Base-by-base conservation (phyloP, 2,888 invertebrate genomes). In the Ryuthela nishihirai region DNA sequence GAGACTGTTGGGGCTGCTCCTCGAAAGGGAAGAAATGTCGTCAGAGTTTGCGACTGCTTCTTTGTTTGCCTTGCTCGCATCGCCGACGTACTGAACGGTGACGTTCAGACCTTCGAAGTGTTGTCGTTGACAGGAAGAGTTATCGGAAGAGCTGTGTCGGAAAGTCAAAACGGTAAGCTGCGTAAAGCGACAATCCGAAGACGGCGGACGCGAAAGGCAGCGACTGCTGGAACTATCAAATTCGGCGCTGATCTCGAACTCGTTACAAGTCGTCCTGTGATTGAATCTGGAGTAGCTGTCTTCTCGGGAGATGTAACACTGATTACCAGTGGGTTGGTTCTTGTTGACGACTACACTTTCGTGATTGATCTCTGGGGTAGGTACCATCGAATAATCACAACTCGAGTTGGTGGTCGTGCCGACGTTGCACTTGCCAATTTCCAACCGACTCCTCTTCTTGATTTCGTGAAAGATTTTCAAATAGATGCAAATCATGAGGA, bases 401-500 rank as follows among this genome's bases (percentile, higher is more conserved):
- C 29, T 29, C 12, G 29, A 29, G 12, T 29, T 29, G 7, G 29
- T 29, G 29, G 29, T 12, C 7, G 29, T 29, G 7, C 29, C 29
- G 9, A 29, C 9, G 9, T 29, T 29, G 12, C 29, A 29, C 12
- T 29, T 29, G 7, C 29, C 66, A 18, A 69, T 66, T 15, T 67
- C 68, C n/a, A 67, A 66, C 6, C 62, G 55, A 10, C 70, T 76
- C 2, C 78, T 67, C 54, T 75, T 73, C 39, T 76, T 70, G 23
- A 78, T 78, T 63, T 76, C 77, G 59, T 72, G 69, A 66, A 77
- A 78, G 44, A 78, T 78, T 64, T 73, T 72, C 23, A 70, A 73
- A 65, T 79, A 78, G 7, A 78, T 67, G 36, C 68, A 68, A 4
- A 77, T 75, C 78, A 79, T 78, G n/a, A 77, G 68, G 5, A 73